Base-by-base conservation (phyloP, 1,140 invertebrate species). In the Drosophila repletoides region DNA sequence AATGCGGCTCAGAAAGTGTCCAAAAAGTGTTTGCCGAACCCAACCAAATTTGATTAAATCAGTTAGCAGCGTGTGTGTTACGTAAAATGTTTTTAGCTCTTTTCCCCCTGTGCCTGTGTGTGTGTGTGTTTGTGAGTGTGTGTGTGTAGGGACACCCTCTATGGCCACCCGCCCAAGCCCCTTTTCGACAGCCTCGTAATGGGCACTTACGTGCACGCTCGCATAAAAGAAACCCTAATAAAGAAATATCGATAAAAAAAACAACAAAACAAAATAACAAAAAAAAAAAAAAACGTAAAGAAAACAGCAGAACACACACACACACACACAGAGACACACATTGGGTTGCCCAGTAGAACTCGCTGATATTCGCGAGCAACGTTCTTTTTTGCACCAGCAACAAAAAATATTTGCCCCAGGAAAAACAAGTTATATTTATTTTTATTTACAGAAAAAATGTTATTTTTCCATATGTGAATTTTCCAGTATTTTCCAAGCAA, bases 191-290 rank as follows among this genome's bases (percentile, higher is more conserved):
- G 9, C 14, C 12, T 33, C 33, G 49, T 68, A 67, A 83, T 72
- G 65, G 79, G 79, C 80, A 79, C 79, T 83, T 83, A 83, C 79
- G 79, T 77, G 77, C 70, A 79, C 80, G 79, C 66, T 84, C 79
- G 29, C 79, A 83, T 75, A 83, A 84, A 84, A 84, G 77, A 84
- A 83, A 83, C 79, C 79, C 74, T 84, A 83, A 84, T 84, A 83
- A 83, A 83, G 80, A 83, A 83, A 83, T 84, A 84, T 84, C 74
- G 74, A 83, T 83, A 84, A 79, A 79, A 74, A 63, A 48, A 69
- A 64, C 66, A 56, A 64, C 34, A 48, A 26, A 56, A 48, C 7
- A 55, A 29, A 22, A 10, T 12, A 21, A 1, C 7, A 24, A 49
- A 7, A 45, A 17, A 45, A 28, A 51, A 43, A 7, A 38, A 36